Percentiles rank a stretch among this genome's conserved stretches.
Evolutionary conservation across 2,888 invertebrate genomes (phyloP).

Genomic region (Chaetogeoica ovagalla): DNA sequence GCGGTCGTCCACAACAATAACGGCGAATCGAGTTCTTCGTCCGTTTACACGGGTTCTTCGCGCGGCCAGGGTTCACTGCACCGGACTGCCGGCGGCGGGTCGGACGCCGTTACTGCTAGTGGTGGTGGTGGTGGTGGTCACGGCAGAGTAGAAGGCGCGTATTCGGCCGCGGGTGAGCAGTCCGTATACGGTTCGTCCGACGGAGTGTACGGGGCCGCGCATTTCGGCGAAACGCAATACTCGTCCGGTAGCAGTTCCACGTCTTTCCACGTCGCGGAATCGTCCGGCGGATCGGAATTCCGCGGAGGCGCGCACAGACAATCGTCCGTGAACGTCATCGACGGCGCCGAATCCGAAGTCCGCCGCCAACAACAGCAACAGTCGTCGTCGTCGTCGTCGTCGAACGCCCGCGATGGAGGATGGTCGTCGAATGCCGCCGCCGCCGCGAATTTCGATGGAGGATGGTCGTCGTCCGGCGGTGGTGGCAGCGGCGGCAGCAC

Average conservation of each 20-base stretch:
- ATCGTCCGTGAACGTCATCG: constrained; percentile 2
- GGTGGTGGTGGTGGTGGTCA: not conserved
- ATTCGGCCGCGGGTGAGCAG: not conserved
- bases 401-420: not conserved
- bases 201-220: constrained; percentile 39
- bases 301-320: not conserved
- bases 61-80: not conserved
- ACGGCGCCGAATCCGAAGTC: not conserved
- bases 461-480: no score
- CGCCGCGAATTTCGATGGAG: no score
- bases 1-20: not conserved
- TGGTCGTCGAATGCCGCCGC: no score
- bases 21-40: not conserved
- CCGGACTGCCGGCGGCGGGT: no score
- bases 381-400: not conserved
- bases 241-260: not conserved
- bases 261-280: constrained; percentile 3
- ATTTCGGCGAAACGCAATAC: constrained; percentile 24
- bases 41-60: not conserved
- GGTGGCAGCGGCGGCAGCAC: no score
- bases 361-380: not conserved
- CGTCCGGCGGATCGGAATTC: not conserved
- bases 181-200: not conserved
- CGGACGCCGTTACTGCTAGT: not conserved
- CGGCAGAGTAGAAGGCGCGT: not conserved